Evolutionary conservation across 2,888 invertebrate species (phyloP), one percentile per base, ranked within the genome.

Genomic region (Drosophila mayaguana): DNA sequence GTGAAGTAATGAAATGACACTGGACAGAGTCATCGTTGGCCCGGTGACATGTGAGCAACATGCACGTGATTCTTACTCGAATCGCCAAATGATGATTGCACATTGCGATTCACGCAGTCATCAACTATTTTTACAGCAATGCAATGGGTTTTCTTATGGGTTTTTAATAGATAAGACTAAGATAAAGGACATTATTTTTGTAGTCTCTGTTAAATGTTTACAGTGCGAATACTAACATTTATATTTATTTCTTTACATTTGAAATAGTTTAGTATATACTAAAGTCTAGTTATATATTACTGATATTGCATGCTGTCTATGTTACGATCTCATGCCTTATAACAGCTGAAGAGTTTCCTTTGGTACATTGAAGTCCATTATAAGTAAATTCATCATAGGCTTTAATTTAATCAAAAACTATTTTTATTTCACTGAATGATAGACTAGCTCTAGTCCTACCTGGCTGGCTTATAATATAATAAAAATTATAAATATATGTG

Each of bases 61-160:
- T 48, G 65, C 72, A 84, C 80, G 84, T 84, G 84, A 87, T 84
- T 84, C 75, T 78, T 77, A 80, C 79, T 69, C 64, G 64, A 43
- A 57, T 45, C 54, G 6, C 36, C 61, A 78, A 70, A 67, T 70
- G 70, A 70, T 67, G 66, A 78, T 77, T 65, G 40, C 64, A 40
- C 64, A 36, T 54, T 40, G n/a, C 59, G 22, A 22, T 53, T 43
- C 36, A 9, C 45, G 5, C 46, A 57, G 18, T 32, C n/a, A 11
- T 6, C 2, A 25, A 46, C 1, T 16, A 7, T 20, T 8, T 45
- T 14, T 22, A 22, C 14, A 14, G 14, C 8, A 5, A 2, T 28
- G 25, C 5, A n/a, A 36, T 18, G 22, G 32, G n/a, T 25, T 34
- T 16, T 16, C 20, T 9, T 12, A 18, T 50, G 48, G n/a, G 7